These are phyloP conservation scores for Enoplosus armatus DNA, from an alignment of 2,797 vertebrate species.

Conservation along the genomic window DNA sequence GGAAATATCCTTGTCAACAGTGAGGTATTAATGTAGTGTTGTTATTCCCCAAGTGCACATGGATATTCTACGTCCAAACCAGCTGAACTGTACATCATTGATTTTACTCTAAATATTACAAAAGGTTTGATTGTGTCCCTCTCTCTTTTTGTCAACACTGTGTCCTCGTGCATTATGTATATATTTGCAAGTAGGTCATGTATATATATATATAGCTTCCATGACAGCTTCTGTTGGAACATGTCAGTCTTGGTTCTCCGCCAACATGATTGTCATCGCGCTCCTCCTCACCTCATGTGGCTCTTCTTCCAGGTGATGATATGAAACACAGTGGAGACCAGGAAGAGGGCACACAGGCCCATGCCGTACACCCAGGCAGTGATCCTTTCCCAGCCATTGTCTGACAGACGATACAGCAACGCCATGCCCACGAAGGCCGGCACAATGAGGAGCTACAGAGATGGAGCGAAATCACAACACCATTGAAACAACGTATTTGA, in stretches of 20 bases:
- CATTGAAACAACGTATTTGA: neutral
- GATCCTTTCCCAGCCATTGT: constrained; percentile 93
- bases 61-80: neutral
- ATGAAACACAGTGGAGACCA: constrained; percentile 96
- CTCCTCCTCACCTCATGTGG: constrained; percentile 90
- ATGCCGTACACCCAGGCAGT: constrained; percentile 96
- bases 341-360: constrained; percentile 95
- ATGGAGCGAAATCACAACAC: fast-evolving
- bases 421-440: constrained; percentile 94
- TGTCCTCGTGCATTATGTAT: neutral
- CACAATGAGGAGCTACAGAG: constrained; percentile 91
- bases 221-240: neutral
- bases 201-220: too few relatives aligned
- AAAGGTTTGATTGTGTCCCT: neutral
- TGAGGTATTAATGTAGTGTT: too few relatives aligned
- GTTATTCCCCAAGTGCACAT: too few relatives aligned
- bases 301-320: constrained; percentile 98
- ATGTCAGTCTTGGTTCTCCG: neutral
- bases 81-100: neutral
- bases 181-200: too few relatives aligned
- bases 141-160: neutral
- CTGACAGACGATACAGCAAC: constrained; percentile 91
- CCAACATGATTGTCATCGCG: neutral
- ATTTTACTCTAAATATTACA: neutral
- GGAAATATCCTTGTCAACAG: too few relatives aligned